Percentiles rank a stretch among this genome's conserved stretches.
Conservation (phyloP, 2,113 vertebrate species). For the Jacana jacana region DNA sequence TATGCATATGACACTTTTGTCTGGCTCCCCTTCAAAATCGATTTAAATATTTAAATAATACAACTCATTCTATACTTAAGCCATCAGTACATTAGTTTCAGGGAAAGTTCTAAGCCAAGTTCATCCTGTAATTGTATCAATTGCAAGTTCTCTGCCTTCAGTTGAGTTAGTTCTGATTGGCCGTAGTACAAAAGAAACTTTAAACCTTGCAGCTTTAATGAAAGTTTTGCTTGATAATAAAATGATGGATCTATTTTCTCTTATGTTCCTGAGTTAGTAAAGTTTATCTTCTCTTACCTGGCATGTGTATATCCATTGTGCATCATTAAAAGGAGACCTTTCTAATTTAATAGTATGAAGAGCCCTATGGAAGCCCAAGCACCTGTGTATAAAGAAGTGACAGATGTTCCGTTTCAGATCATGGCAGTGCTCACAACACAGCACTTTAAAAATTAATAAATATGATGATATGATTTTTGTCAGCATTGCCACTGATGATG, state of each 20-base stretch:
- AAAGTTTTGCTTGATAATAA: neutral
- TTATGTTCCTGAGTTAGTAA: neutral
- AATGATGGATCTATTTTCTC: neutral
- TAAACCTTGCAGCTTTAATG: neutral
- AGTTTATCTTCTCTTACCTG: constrained; percentile 23
- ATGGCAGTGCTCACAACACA: constrained; percentile 50
- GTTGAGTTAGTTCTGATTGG: neutral
- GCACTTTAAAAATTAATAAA: constrained; percentile 75
- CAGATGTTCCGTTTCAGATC: constrained; percentile 73
- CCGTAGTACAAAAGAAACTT: neutral
- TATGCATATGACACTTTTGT: neutral
- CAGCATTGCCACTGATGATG: constrained; percentile 23
- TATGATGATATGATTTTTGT: constrained; percentile 43
- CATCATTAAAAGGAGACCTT: neutral
- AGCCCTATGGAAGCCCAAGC: constrained; percentile 49
- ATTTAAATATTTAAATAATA: neutral
- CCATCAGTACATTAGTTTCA: neutral
- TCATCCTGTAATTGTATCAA: neutral
- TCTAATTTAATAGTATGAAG: neutral
- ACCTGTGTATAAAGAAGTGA: constrained; percentile 16
- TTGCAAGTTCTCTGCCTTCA: neutral
- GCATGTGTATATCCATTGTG: neutral
- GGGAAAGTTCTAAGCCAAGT: neutral
- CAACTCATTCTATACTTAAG: neutral
- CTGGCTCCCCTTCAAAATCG: neutral